A percentile compares a stretch with the other conserved stretches of the same genome.
These are phyloP conservation scores for Drosophila grimshawi DNA, from an alignment of 1,140 invertebrate species.

Conservation along the genomic window DNA sequence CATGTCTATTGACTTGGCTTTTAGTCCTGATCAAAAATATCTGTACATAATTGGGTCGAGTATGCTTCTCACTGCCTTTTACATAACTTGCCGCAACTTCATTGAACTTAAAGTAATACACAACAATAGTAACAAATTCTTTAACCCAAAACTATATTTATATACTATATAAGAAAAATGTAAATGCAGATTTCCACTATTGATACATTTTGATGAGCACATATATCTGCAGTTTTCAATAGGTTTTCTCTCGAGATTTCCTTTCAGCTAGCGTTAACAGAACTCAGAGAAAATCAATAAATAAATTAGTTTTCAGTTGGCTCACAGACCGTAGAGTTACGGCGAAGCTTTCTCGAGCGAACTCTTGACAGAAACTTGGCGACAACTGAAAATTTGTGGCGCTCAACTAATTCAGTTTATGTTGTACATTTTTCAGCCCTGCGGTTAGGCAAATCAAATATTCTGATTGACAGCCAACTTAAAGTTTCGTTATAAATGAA, in stretches of 20 bases:
- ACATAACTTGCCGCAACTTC: no score
- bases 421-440: conserved; percentile 6
- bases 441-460: conserved; percentile 27
- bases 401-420: conserved; percentile 61
- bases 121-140: no score
- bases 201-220: not conserved
- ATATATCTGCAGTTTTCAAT: not conserved
- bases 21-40: no score
- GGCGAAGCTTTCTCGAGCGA: not conserved
- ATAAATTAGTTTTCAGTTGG: not conserved
- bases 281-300: not conserved
- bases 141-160: no score
- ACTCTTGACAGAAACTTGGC: conserved; percentile 12
- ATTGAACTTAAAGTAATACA: no score
- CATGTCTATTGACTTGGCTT: no score
- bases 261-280: not conserved
- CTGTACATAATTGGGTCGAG: no score
- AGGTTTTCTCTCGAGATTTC: not conserved
- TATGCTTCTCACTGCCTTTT: no score
- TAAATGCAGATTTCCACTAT: not conserved
- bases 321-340: conserved; percentile 2
- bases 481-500: not conserved
- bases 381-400: conserved; percentile 16
- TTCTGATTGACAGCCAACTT: conserved; percentile 28
- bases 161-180: not conserved